These are phyloP conservation scores for Lycaena phlaeas DNA, from an alignment of 2,888 invertebrate genomes.

Conservation along the genomic window DNA sequence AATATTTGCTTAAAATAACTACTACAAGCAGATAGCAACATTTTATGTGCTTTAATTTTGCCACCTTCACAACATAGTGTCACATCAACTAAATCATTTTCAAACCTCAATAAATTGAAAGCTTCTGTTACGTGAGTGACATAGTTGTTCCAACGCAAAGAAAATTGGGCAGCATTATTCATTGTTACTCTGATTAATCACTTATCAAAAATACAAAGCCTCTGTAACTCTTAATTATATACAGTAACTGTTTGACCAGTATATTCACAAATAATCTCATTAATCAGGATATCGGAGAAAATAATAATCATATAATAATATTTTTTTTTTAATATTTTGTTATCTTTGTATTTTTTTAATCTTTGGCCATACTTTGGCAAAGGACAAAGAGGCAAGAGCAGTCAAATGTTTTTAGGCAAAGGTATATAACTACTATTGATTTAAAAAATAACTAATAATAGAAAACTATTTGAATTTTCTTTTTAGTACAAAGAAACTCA, in stretches of 20 bases:
- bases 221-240: neutral
- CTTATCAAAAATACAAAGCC: neutral
- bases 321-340: no score
- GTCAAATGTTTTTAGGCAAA: no score
- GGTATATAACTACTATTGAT: no score
- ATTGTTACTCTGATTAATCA: constrained; percentile 29
- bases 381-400: no score
- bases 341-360: no score
- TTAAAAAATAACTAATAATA: no score
- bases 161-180: constrained; percentile 84
- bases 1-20: constrained; percentile 82
- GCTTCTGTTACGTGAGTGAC: constrained; percentile 85
- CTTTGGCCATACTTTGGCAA: no score
- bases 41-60: constrained; percentile 87
- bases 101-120: constrained; percentile 80
- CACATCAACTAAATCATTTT: constrained; percentile 85
- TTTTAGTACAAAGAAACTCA: no score
- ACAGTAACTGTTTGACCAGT: neutral
- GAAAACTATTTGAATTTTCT: no score
- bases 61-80: constrained; percentile 89
- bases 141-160: constrained; percentile 91
- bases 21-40: constrained; percentile 88
- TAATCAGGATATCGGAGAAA: no score
- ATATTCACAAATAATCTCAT: no score
- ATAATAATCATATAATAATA: no score